Conservation (phyloP, 2,888 invertebrate genomes). For the Cordylochernes scorpioides region DNA sequence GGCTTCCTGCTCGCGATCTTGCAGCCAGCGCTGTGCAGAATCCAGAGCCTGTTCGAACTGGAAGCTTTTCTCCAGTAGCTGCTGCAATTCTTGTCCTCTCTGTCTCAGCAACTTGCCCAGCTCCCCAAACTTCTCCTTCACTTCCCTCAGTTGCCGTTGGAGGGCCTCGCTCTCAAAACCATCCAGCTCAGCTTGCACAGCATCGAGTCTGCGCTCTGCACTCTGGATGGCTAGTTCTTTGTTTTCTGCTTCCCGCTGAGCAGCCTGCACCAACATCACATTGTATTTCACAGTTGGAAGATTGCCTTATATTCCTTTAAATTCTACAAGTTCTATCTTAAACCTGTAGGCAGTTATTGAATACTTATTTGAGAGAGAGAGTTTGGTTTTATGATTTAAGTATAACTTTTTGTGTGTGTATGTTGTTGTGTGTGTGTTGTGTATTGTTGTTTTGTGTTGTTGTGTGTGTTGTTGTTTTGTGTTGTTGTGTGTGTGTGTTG, state of each 20-base stretch:
- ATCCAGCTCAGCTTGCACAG: slow-evolving; percentile 43
- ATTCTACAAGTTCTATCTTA: too few species aligned
- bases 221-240: slow-evolving; percentile 55
- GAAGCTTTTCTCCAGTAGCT: slow-evolving; percentile 37
- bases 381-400: too few species aligned
- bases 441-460: too few species aligned
- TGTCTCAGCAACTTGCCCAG: slow-evolving; percentile 39
- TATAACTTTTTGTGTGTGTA: too few species aligned
- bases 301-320: too few species aligned
- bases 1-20: slow-evolving; percentile 40
- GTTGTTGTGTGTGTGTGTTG: too few species aligned
- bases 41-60: slow-evolving; percentile 51
- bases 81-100: slow-evolving; percentile 39
- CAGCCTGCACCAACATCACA: too few species aligned
- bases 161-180: slow-evolving; percentile 30
- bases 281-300: too few species aligned
- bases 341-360: too few species aligned
- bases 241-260: slow-evolving; percentile 55
- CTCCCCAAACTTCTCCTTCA: slow-evolving; percentile 46
- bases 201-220: slow-evolving; percentile 50
- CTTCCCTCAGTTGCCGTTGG: slow-evolving; percentile 39
- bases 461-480: too few species aligned
- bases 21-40: slow-evolving; percentile 50
- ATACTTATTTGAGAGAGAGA: too few species aligned
- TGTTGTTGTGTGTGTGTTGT: too few species aligned